Percentiles rank a stretch among this genome's conserved stretches.
Evolutionary conservation across 2,797 vertebrate genomes (phyloP).

Genomic region (Rhinophrynus dorsalis): DNA sequence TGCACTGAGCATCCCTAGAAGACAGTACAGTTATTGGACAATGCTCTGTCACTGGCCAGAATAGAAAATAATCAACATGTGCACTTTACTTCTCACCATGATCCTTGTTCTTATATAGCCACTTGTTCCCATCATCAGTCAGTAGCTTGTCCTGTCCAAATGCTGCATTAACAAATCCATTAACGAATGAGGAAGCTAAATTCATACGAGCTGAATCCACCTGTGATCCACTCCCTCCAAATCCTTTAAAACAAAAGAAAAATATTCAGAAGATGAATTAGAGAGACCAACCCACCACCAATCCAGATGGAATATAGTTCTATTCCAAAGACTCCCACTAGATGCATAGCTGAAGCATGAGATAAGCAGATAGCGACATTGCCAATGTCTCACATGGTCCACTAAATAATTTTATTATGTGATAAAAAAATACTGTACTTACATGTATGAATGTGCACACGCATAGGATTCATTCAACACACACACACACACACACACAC

Average conservation of each 20-base stretch:
- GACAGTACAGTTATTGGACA: not conserved
- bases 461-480: too few relatives aligned
- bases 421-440: too few relatives aligned
- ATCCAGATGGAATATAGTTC: too few relatives aligned
- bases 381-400: too few relatives aligned
- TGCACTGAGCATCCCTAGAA: conserved; percentile 92
- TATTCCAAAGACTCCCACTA: too few relatives aligned
- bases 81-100: conserved; percentile 75
- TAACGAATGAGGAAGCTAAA: conserved; percentile 96
- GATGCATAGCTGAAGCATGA: too few relatives aligned
- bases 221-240: conserved; percentile 93
- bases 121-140: conserved; percentile 97
- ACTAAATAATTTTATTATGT: too few relatives aligned
- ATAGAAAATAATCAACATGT: not conserved
- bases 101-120: conserved; percentile 98
- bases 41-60: not conserved
- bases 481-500: too few relatives aligned
- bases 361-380: too few relatives aligned
- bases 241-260: conserved; percentile 69
- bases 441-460: too few relatives aligned
- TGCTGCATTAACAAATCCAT: conserved; percentile 95
- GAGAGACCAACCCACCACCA: too few relatives aligned
- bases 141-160: conserved; percentile 97
- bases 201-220: conserved; percentile 98
- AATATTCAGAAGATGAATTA: not conserved